A percentile compares a stretch with the other conserved stretches of the same genome.
Evolutionary conservation across 2,888 invertebrate genomes (phyloP).

Genomic region (Rosalia funebris): DNA sequence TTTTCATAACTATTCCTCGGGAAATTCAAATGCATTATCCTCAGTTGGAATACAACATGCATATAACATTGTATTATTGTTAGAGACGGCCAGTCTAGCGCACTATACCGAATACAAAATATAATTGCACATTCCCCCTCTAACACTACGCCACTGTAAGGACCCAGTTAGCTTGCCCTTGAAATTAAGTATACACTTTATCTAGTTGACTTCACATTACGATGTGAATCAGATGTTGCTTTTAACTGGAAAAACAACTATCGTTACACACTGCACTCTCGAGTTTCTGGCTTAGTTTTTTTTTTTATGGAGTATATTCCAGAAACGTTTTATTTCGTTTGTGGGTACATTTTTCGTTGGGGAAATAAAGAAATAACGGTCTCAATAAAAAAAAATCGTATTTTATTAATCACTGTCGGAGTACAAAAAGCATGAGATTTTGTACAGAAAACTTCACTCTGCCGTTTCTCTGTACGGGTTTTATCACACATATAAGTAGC

Average conservation of each 20-base stretch:
- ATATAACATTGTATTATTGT: no score
- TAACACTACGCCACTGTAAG: background rate
- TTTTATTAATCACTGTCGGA: conserved; percentile 38
- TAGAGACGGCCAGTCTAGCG: no score
- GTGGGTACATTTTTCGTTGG: background rate
- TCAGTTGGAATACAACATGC: no score
- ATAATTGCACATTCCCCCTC: background rate
- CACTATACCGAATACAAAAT: no score
- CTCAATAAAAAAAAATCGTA: conserved; percentile 33
- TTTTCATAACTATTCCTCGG: no score
- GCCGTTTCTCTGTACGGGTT: conserved; percentile 42
- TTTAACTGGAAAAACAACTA: background rate
- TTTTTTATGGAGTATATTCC: background rate
- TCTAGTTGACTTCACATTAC: background rate
- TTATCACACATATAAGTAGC: conserved; percentile 50
- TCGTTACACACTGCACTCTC: background rate
- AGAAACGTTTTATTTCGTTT: background rate
- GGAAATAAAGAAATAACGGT: conserved; percentile 1
- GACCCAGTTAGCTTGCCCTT: background rate
- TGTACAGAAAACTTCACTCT: conserved; percentile 47
- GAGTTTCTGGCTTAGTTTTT: background rate
- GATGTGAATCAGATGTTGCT: conserved; percentile 1
- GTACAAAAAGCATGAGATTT: conserved; percentile 49
- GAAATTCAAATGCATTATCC: no score
- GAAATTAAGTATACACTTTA: conserved; percentile 1